Evolutionary conservation across 2,888 invertebrate species (phyloP), one percentile per base, ranked within the genome.

Genomic region (Meteorus cinctellus): DNA sequence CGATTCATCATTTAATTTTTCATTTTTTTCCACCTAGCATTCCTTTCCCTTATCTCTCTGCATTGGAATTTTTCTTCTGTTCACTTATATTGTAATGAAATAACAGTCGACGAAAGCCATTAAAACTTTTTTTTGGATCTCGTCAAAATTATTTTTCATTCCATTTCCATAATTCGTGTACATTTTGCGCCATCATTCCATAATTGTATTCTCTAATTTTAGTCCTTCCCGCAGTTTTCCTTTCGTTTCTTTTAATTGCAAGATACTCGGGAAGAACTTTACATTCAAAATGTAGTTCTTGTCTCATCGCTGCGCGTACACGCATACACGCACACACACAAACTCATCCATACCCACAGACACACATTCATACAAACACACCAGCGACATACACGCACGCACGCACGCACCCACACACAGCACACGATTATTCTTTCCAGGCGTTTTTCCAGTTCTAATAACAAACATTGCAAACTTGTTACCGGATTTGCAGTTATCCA

Each of bases 1-100:
- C 68, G 24, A 31, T 74, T 66, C 51, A 68, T 75, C 60, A 68
- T 76, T 29, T 63, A 62, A 67, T 68, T 24, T 55, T 6, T 55
- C 19, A 31, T 70, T 70, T 16, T 24, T 29, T 55, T 14, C 51
- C 24, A 29, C 14, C 62, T 70, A 14, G 45, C 41, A 72, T 72
- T 72, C 74, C n/a, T 51, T 1, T 24, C 1, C 24, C 1, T 24
- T 24, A 24, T 24, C 24, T 24, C 24, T 24, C 24, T 24, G 24
- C 24, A 24, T 24, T 24, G 24, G 24, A 24, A 24, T 24, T 24
- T 24, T 34, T 69, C 60, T 27, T 72, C 45, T 75, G 41, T 55
- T 51, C 12, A 19, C 16, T n/a, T 48, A 19, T 14, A 67, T 48
- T 2, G 27, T 45, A 0, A 41, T 67, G 48, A 36, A 67, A 45